Percentiles rank a stretch among this genome's conserved stretches.
Conservation (phyloP, 1,140 invertebrate species). For the Heliconius eleuchia region DNA sequence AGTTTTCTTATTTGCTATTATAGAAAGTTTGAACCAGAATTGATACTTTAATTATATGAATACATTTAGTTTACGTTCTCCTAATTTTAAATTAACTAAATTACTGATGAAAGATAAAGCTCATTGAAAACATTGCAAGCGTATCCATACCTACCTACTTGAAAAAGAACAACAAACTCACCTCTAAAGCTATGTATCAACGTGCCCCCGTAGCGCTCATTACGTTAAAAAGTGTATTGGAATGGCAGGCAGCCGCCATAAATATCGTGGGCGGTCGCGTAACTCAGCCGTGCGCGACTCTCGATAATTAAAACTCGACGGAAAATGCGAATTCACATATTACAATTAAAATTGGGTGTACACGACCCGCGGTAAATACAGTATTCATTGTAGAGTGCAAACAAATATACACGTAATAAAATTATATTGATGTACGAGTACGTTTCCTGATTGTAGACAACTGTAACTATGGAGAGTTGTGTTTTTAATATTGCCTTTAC, state of each 20-base stretch:
- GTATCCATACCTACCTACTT: conserved; percentile 34
- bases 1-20: neutral
- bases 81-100: neutral
- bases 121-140: neutral
- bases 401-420: conserved; percentile 50
- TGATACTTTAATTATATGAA: too few relatives aligned
- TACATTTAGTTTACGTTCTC: too few relatives aligned
- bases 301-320: conserved; percentile 82
- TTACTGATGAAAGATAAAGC: neutral
- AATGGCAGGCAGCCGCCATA: conserved; percentile 65
- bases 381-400: conserved; percentile 56
- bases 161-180: conserved; percentile 57
- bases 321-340: conserved; percentile 79
- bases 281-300: conserved; percentile 76
- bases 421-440: conserved; percentile 48
- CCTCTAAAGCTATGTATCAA: conserved; percentile 47
- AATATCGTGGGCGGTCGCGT: conserved; percentile 76
- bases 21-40: neutral
- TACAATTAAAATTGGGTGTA: conserved; percentile 73
- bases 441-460: conserved; percentile 38
- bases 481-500: neutral
- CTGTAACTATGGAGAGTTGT: neutral
- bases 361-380: conserved; percentile 66
- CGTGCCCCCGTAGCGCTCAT: conserved; percentile 66
- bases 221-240: conserved; percentile 80